Evolutionary conservation across 2,888 invertebrate genomes (phyloP).

Genomic region (Alviniconcha strummeri): DNA sequence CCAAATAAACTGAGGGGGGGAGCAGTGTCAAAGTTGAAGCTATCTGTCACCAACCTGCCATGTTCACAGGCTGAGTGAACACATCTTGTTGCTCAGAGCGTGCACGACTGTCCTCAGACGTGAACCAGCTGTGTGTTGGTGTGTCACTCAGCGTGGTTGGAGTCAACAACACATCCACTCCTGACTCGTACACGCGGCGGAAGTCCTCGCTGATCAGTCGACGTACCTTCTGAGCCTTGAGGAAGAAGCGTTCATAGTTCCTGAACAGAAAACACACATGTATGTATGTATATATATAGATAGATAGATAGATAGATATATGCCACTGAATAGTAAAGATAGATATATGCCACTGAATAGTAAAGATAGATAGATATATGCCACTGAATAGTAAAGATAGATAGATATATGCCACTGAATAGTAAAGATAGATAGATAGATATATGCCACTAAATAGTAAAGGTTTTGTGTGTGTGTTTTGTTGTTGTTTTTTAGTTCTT

Average conservation of each 20-base stretch:
- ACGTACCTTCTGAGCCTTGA: conserved; percentile 91
- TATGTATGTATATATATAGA: too few species aligned
- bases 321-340: too few species aligned
- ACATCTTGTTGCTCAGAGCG: conserved; percentile 93
- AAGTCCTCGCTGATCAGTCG: conserved; percentile 93
- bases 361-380: too few species aligned
- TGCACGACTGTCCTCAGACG: conserved; percentile 85
- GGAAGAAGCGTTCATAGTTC: conserved; percentile 93
- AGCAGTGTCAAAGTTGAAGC: too few species aligned
- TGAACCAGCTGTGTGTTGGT: conserved; percentile 86
- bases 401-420: too few species aligned
- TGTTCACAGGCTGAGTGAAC: conserved; percentile 96
- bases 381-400: too few species aligned
- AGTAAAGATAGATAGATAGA: too few species aligned
- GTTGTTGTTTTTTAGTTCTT: too few species aligned
- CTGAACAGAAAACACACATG: conserved; percentile 71
- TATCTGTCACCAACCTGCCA: conserved; percentile 83
- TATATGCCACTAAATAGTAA: too few species aligned
- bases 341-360: too few species aligned
- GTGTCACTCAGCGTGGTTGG: conserved; percentile 94
- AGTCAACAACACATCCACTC: conserved; percentile 88
- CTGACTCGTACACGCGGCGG: conserved; percentile 81
- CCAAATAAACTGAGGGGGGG: background rate
- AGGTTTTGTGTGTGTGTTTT: background rate
- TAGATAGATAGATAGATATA: too few species aligned